These are phyloP conservation scores for Catharus minimus DNA, from an alignment of 2,113 vertebrate species.

Conservation along the genomic window DNA sequence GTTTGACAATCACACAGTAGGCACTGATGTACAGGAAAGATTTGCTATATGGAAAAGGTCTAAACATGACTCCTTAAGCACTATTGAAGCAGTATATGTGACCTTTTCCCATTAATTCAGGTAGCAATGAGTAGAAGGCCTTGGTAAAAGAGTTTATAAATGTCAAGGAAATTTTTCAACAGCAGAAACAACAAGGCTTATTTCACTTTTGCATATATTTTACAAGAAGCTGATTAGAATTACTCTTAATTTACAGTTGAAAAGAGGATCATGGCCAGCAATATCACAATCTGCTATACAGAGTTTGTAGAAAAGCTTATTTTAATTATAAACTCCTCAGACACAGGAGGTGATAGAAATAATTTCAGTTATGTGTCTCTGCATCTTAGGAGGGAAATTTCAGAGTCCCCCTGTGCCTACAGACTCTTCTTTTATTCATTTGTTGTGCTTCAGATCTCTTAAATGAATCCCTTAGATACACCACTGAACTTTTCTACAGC, in stretches of 20 bases:
- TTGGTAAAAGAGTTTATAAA: not conserved
- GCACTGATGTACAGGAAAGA: not conserved
- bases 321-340: not conserved
- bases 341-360: not conserved
- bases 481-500: not conserved
- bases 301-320: not conserved
- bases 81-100: not conserved
- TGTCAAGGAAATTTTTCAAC: not conserved
- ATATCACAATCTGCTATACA: not conserved
- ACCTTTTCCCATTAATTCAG: not conserved
- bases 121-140: not conserved
- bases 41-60: not conserved
- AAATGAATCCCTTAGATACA: not conserved
- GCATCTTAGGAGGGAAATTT: not conserved
- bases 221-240: not conserved
- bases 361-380: not conserved
- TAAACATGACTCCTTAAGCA: not conserved
- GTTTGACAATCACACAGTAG: not conserved
- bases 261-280: not conserved
- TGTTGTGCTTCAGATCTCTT: not conserved
- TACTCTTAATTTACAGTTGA: not conserved
- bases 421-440: not conserved
- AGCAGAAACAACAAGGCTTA: not conserved
- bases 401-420: fast-evolving
- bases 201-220: not conserved